Conservation (phyloP, 2,113 vertebrate species). For the Odontesthes bonariensis region DNA sequence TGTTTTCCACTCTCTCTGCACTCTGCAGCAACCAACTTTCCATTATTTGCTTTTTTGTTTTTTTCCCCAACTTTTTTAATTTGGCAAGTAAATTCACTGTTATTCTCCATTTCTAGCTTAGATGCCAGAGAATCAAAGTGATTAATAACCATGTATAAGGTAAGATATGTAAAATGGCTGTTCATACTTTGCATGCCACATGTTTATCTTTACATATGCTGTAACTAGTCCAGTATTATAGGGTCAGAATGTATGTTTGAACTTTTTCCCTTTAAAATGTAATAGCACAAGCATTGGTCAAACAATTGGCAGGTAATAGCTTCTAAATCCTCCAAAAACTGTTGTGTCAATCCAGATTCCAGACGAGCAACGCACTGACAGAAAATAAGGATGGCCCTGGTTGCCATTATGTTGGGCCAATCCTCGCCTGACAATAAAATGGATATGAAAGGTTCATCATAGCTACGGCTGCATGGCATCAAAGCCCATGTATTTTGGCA, state of each 20-base stretch:
- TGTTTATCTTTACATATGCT: background rate
- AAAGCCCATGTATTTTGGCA: slow-evolving; percentile 60
- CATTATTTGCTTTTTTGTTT: slow-evolving; percentile 9
- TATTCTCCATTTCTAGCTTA: background rate
- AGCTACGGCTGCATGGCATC: slow-evolving; percentile 43
- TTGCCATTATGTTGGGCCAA: background rate
- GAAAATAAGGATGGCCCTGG: slow-evolving; percentile 17
- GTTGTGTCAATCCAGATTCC: slow-evolving; percentile 48
- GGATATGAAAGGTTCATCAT: slow-evolving; percentile 52
- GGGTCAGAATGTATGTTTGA: background rate
- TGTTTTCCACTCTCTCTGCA: slow-evolving; percentile 39
- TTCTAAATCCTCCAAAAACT: slow-evolving; percentile 57
- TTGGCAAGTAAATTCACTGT: background rate
- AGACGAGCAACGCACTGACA: slow-evolving; percentile 49
- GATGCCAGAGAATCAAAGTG: background rate
- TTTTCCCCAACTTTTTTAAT: background rate
- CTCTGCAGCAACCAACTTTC: slow-evolving; percentile 27
- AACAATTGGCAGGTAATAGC: slow-evolving; percentile 53
- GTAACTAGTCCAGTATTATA: background rate
- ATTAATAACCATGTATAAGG: background rate
- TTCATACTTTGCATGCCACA: background rate
- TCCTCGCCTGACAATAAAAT: slow-evolving; percentile 42
- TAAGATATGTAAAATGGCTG: background rate
- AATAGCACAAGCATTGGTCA: slow-evolving; percentile 9
- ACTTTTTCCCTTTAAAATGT: slow-evolving; percentile 7